Evolutionary conservation across 2,888 invertebrate species (phyloP), one percentile per base, ranked within the genome.

Genomic region (Gryllus longicercus): DNA sequence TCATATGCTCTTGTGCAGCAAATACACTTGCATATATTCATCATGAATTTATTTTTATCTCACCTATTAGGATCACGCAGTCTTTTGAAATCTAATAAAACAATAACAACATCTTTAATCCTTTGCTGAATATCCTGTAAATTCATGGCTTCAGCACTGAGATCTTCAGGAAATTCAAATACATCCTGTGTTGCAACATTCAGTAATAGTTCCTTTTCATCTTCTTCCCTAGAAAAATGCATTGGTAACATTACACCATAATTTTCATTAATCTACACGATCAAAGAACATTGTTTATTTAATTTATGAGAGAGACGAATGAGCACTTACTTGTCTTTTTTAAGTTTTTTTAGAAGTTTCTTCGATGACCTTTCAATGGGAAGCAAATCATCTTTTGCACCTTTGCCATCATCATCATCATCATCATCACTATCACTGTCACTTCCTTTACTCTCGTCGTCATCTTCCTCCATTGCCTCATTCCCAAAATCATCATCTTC

Each of bases 321-420:
- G 11, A 63, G 8, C 63, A 83, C 84, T 85, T 85, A 90, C 90
- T 87, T 89, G 83, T 94, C 92, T 83, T 91, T 86, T 82, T 91
- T 91, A 85, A 93, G 90, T 85, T 93, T 93, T 85, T 92, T 93
- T 85, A 92, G 93, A 5, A 97, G 88, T 86, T 93, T 93, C 82
- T 92, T 92, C 82, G 94, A 94, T 81, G 93, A 92, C 85, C 93
- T 95, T 88, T 97, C 97, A 85, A 97, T 94, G 0, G 97, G 96
- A 79, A 97, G 86, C 87, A 94, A 88, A 85, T 95, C 93, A 82
- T 92, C 91, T 82, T 92, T 77, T 11, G 83, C 82, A 21, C 23
- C 74, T 12, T 80, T 80, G 75, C 82, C 82, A 74, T 63, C 23
- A 50, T 23, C 77, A 38, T 76, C 51, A 21, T 75, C 25, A 23